A percentile compares a stretch with the other conserved stretches of the same genome.
Evolutionary conservation across 2,888 invertebrate genomes (phyloP).

Genomic region (Lathronympha strigana): DNA sequence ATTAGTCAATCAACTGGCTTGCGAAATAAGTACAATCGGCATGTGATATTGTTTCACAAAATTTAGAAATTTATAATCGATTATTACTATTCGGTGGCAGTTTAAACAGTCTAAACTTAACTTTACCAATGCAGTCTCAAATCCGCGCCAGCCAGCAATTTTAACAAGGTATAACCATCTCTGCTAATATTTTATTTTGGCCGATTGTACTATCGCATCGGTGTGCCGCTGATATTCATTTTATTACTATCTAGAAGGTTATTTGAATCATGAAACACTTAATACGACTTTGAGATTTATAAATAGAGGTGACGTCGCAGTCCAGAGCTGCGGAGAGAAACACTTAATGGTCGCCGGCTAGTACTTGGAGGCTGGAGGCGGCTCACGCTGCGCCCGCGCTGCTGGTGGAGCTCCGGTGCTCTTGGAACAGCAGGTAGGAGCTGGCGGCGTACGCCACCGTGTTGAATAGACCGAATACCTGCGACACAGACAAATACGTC

Average conservation of each 20-base stretch:
- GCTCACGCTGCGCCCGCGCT: slow-evolving; percentile 50
- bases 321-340: slow-evolving; percentile 19
- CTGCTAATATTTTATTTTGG: slow-evolving; percentile 14
- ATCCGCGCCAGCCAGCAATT: neutral
- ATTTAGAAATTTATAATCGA: slow-evolving; percentile 3
- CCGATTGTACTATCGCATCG: slow-evolving; percentile 16
- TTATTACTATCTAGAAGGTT: slow-evolving; percentile 31
- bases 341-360: slow-evolving; percentile 16
- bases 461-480: slow-evolving; percentile 93
- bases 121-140: slow-evolving; percentile 11
- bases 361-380: slow-evolving; percentile 29
- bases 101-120: slow-evolving; percentile 21
- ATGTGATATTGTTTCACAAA: slow-evolving; percentile 5
- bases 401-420: slow-evolving; percentile 84
- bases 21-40: slow-evolving; percentile 29
- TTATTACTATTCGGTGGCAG: slow-evolving; percentile 34
- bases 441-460: slow-evolving; percentile 91
- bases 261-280: slow-evolving; percentile 30
- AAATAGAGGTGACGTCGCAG: slow-evolving; percentile 26
- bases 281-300: slow-evolving; percentile 32
- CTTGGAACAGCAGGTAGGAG: slow-evolving; percentile 89
- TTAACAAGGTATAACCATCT: neutral
- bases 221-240: slow-evolving; percentile 8
- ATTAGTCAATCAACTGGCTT: slow-evolving; percentile 1
- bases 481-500: slow-evolving; percentile 58